Conservation (phyloP, 2,797 vertebrate genomes). For the Poecile montanus region DNA sequence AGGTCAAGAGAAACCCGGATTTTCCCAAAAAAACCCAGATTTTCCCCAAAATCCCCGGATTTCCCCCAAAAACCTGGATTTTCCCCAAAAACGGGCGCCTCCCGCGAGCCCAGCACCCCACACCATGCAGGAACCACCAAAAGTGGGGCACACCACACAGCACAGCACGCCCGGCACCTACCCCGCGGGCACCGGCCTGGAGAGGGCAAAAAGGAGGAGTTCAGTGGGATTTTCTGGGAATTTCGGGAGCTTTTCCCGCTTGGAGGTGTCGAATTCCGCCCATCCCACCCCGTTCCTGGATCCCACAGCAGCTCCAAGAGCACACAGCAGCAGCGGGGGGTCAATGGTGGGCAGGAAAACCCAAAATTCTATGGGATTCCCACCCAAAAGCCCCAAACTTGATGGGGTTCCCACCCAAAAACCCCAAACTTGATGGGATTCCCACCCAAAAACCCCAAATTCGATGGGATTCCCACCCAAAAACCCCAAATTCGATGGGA, state of each 20-base stretch:
- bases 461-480: too few relatives aligned
- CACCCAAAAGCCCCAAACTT: too few relatives aligned
- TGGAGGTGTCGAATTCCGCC: fast-evolving
- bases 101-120: not conserved
- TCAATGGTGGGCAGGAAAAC: not conserved
- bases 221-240: not conserved
- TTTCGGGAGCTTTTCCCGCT: not conserved
- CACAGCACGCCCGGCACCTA: conserved; percentile 38
- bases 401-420: too few relatives aligned
- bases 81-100: too few relatives aligned
- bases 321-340: not conserved
- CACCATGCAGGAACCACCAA: not conserved
- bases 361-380: not conserved
- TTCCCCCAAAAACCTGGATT: too few relatives aligned
- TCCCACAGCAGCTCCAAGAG: not conserved
- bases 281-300: too few relatives aligned
- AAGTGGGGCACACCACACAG: not conserved
- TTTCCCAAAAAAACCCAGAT: not conserved
- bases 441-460: not conserved
- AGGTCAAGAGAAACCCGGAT: too few relatives aligned
- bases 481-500: not conserved
- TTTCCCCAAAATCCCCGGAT: too few relatives aligned
- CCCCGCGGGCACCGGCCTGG: conserved; percentile 17
- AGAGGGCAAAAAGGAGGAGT: too few relatives aligned
- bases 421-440: too few relatives aligned